phyloP scores from a whole-genome alignment of 2,113 vertebrate species.

The Meriones unguiculatus region DNA sequence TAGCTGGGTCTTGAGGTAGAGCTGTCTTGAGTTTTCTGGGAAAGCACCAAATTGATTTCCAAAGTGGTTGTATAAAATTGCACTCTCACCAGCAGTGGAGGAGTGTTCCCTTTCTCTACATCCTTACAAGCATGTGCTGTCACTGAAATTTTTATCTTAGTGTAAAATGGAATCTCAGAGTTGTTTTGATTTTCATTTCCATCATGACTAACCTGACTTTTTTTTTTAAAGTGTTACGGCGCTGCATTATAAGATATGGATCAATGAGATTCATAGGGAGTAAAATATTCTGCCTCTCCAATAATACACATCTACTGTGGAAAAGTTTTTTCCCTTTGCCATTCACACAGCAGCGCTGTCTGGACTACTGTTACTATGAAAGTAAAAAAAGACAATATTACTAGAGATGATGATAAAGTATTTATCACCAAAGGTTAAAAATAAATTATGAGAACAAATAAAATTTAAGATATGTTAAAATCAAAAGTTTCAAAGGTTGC shows the following conservation, averaged over 20 bases:
- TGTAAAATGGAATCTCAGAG: too few species aligned
- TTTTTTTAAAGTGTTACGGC: neutral
- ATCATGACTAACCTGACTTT: neutral
- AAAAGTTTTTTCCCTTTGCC: neutral
- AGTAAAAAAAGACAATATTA: neutral
- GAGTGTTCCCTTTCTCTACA: too few species aligned
- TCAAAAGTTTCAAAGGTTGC: neutral
- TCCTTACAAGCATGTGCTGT: too few species aligned
- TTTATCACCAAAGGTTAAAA: slow-evolving; percentile 23
- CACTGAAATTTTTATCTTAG: too few species aligned
- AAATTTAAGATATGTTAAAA: slow-evolving; percentile 24
- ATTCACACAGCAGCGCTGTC: neutral
- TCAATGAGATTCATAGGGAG: neutral
- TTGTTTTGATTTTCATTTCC: too few species aligned
- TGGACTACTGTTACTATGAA: neutral
- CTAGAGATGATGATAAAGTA: neutral
- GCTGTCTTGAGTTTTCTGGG: too few species aligned
- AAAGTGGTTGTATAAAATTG: too few species aligned
- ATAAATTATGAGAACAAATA: neutral
- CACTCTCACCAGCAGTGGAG: too few species aligned
- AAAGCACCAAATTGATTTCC: too few species aligned
- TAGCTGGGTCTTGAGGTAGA: too few species aligned
- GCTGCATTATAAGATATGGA: neutral
- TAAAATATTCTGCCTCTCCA: neutral
- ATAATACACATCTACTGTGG: neutral